phyloP scores from a whole-genome alignment of 2,888 invertebrate genomes.

The Tryphoninae sp. region DNA sequence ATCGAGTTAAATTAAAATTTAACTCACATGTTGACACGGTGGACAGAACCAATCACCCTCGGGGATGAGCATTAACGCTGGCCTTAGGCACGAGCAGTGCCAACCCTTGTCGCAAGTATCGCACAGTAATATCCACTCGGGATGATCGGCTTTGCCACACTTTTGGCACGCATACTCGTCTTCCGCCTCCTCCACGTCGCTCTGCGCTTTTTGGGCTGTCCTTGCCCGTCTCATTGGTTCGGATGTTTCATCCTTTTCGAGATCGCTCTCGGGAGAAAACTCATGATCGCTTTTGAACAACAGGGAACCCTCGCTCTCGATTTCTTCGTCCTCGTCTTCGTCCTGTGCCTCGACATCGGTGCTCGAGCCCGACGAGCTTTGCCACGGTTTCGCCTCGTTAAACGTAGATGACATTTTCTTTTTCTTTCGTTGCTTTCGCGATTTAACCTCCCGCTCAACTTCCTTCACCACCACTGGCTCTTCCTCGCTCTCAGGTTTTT shows the following conservation, averaged over 20 bases:
- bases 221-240: slow-evolving; percentile 92
- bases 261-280: slow-evolving; percentile 95
- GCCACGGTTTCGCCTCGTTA: slow-evolving; percentile 84
- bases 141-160: slow-evolving; percentile 95
- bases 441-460: slow-evolving; percentile 60
- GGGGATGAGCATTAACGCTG: slow-evolving; percentile 95
- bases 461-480: slow-evolving; percentile 63
- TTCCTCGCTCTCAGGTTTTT: slow-evolving; percentile 66
- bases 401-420: slow-evolving; percentile 79
- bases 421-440: slow-evolving; percentile 80
- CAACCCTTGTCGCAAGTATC: slow-evolving; percentile 98
- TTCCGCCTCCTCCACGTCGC: slow-evolving; percentile 76
- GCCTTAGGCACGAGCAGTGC: slow-evolving; percentile 97
- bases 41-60: slow-evolving; percentile 99
- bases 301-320: slow-evolving; percentile 80
- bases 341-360: slow-evolving; percentile 80
- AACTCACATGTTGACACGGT: slow-evolving; percentile 95
- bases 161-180: slow-evolving; percentile 93
- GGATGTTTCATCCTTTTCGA: slow-evolving; percentile 87
- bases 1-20: not conserved
- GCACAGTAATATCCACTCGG: slow-evolving; percentile 98
- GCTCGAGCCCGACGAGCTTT: slow-evolving; percentile 84
- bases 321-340: slow-evolving; percentile 81
- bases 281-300: slow-evolving; percentile 93
- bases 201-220: slow-evolving; percentile 88